Evolutionary conservation across 1,140 invertebrate genomes (phyloP).

Genomic region (Lepidurus couesii): DNA sequence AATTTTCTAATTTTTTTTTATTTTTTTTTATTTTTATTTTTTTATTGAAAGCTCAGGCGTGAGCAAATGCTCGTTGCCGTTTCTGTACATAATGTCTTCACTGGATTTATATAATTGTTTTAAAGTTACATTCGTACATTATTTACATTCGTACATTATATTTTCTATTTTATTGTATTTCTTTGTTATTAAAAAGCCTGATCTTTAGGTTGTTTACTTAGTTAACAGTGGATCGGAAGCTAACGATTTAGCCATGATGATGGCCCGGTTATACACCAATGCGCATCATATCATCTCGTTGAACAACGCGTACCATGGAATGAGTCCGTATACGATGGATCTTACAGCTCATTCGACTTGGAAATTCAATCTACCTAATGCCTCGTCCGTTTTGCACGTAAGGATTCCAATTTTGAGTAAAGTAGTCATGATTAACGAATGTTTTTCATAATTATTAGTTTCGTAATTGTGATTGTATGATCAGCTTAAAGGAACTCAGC

Average conservation of each 20-base stretch:
- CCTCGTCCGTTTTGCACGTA: constrained; percentile 78
- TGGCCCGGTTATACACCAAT: constrained; percentile 78
- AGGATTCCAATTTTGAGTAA: constrained; percentile 40
- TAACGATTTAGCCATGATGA: constrained; percentile 84
- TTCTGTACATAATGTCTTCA: too few relatives aligned
- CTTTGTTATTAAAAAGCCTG: background rate
- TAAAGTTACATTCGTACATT: too few relatives aligned
- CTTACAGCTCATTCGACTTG: constrained; percentile 74
- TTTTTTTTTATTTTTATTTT: constrained; percentile 4
- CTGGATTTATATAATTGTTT: too few relatives aligned
- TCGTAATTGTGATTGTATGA: constrained; percentile 26
- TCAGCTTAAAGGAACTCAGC: background rate
- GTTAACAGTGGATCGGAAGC: constrained; percentile 96
- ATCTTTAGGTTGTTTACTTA: constrained; percentile 70
- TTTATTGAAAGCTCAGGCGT: too few relatives aligned
- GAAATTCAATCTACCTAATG: constrained; percentile 66
- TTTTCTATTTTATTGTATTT: constrained; percentile 14
- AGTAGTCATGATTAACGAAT: background rate
- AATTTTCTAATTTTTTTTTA: constrained; percentile 3
- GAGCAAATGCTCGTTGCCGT: too few relatives aligned
- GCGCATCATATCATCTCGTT: constrained; percentile 79
- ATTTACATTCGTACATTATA: too few relatives aligned
- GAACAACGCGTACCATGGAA: constrained; percentile 81
- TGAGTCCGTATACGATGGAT: constrained; percentile 72
- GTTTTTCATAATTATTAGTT: constrained; percentile 15